Percentiles rank a stretch among this genome's conserved stretches.
Evolutionary conservation across 92 coral and sea anemone genomes (phyloP).

Genomic region (Zoanthus sociatus): DNA sequence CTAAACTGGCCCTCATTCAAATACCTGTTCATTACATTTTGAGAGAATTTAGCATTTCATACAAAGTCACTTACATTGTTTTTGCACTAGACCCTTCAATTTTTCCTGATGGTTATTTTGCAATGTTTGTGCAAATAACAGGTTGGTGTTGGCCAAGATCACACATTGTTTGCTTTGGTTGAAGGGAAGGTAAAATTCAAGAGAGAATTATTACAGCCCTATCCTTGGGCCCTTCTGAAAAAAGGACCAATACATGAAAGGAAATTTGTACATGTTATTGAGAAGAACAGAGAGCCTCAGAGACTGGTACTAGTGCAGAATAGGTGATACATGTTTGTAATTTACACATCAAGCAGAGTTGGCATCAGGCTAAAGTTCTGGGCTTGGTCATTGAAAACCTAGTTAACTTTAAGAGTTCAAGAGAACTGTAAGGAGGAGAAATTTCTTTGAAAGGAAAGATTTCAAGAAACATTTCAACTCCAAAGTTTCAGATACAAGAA

Average conservation of each 20-base stretch:
- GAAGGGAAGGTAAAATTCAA: conserved; percentile 89
- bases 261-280: conserved; percentile 83
- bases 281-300: conserved; percentile 55
- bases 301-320: conserved; percentile 78
- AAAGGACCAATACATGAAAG: conserved; percentile 87
- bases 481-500: too few relatives aligned
- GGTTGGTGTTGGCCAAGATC: conserved; percentile 98
- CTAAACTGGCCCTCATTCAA: too few relatives aligned
- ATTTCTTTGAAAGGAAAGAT: too few relatives aligned
- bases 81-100: too few relatives aligned
- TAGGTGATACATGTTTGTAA: neutral
- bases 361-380: neutral
- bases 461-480: too few relatives aligned
- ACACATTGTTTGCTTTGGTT: conserved; percentile 84
- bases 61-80: too few relatives aligned
- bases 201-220: conserved; percentile 86
- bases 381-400: too few relatives aligned
- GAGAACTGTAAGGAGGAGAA: too few relatives aligned
- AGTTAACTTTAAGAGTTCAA: too few relatives aligned
- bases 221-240: conserved; percentile 91
- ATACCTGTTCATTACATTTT: too few relatives aligned
- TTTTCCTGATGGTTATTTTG: neutral
- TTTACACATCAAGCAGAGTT: neutral
- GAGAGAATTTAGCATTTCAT: too few relatives aligned
- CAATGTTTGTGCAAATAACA: conserved; percentile 8